A percentile compares a stretch with the other conserved stretches of the same genome.
Evolutionary conservation across 2,113 vertebrate genomes (phyloP).

Genomic region (Sialia sialis): DNA sequence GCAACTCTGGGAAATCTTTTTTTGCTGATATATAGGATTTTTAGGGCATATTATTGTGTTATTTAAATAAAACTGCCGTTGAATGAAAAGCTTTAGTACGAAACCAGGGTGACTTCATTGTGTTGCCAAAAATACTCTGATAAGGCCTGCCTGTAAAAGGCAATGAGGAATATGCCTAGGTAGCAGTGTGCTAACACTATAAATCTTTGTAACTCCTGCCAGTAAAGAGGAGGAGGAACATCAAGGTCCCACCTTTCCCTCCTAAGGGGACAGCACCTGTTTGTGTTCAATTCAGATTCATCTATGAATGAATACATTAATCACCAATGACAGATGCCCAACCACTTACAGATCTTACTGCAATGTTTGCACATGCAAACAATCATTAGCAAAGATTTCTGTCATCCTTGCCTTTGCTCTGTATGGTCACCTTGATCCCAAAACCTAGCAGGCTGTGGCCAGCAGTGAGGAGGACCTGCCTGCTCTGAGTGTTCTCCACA

Average conservation of each 20-base stretch:
- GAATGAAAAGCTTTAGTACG: background rate
- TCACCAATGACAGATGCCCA: background rate
- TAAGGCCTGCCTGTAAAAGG: background rate
- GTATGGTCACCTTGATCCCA: background rate
- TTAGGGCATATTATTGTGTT: background rate
- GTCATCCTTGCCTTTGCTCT: background rate
- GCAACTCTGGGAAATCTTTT: background rate
- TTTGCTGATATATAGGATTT: background rate
- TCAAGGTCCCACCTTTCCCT: background rate
- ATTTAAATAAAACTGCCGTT: background rate
- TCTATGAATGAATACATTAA: background rate
- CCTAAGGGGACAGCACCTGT: background rate
- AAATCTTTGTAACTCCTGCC: background rate
- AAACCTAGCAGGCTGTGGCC: background rate
- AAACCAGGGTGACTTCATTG: background rate
- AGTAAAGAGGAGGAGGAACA: background rate
- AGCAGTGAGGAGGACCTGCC: background rate
- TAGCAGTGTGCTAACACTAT: background rate
- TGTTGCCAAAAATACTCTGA: background rate
- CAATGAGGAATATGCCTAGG: background rate
- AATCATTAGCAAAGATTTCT: background rate
- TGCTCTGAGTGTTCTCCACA: background rate
- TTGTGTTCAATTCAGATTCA: background rate
- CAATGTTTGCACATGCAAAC: rapidly evolving
- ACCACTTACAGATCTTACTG: background rate